phyloP scores from a whole-genome alignment of 1,140 invertebrate genomes.

The Aphaenogaster floridana region DNA sequence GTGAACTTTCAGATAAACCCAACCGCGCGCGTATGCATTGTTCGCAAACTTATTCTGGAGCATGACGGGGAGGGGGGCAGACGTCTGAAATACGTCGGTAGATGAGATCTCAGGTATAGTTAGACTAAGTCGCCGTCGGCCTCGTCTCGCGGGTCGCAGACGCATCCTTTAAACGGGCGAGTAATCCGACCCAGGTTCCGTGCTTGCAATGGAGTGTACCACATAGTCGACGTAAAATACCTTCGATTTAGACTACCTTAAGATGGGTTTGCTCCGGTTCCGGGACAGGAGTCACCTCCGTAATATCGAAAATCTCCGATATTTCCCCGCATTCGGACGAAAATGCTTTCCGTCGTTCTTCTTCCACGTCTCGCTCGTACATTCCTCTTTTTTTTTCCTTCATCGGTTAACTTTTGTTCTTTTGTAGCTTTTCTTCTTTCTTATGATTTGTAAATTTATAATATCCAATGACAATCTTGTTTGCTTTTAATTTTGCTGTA shows the following conservation, averaged over 20 bases:
- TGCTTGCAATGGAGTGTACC: background rate
- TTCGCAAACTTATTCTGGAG: background rate
- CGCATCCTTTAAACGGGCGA: background rate
- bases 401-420: background rate
- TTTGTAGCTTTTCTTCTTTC: background rate
- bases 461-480: background rate
- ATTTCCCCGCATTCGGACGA: conserved; percentile 37
- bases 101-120: conserved; percentile 30
- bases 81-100: background rate
- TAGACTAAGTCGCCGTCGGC: background rate
- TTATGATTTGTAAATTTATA: background rate
- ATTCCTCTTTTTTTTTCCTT: background rate
- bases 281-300: conserved; percentile 59
- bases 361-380: background rate
- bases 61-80: background rate
- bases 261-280: conserved; percentile 77
- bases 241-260: conserved; percentile 73
- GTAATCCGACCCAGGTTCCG: conserved; percentile 24
- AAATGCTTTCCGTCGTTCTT: conserved; percentile 20
- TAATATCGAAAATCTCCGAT: conserved; percentile 73
- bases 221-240: conserved; percentile 71
- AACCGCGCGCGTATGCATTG: conserved; percentile 13
- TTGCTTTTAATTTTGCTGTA: background rate
- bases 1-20: conserved; percentile 28
- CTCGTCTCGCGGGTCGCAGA: background rate